Base-by-base conservation (phyloP, 1,140 invertebrate genomes). In the Aricia agestis region DNA sequence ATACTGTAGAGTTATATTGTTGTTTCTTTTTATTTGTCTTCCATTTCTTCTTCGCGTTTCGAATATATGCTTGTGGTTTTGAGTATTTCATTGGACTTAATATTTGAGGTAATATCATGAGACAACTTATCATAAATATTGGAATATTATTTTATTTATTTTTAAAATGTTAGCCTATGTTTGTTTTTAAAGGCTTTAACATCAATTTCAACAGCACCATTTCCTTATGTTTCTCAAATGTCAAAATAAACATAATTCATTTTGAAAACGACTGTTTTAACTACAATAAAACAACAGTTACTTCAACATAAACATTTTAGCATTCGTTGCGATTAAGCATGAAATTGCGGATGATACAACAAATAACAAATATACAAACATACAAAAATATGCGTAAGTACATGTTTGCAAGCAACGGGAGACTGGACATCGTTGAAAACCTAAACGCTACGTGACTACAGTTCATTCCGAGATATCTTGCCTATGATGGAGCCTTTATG, bases 361-460 rank as follows among this genome's bases (percentile, higher is more conserved):
- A 25, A 18, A 19, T 63, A 70, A 71, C 18, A 57, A 58, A 59
- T 59, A 4, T 1, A 25, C 58, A 63, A 63, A 59, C 15, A 59
- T 18, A 66, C 58, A 59, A 42, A 61, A 68, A 70, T 41, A 74
- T 66, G 18, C 57, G 45, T 45, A 67, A 59, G 61, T 65, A 70
- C 70, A 63, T 68, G 66, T 74, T 71, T 74, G 67, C 66, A 71
- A 72, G 68, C 57, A 76, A 74, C 68, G 70, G 61, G 69, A 73
- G 72, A 77, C 67, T 74, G 75, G 66, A 75, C 74, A 74, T 77
- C 67, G 77, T 77, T 69, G 45, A 52, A 13, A 52, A 13, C 45
- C 45, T 36, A 36, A 52, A 52, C 11, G 45, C 45, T 52, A 52
- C 45, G 45, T 52, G 45, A 52, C 45, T 52, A 15, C 10, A 36